These are phyloP conservation scores for Aspidiotus rigidus DNA, from an alignment of 2,888 invertebrate species.

Conservation along the genomic window DNA sequence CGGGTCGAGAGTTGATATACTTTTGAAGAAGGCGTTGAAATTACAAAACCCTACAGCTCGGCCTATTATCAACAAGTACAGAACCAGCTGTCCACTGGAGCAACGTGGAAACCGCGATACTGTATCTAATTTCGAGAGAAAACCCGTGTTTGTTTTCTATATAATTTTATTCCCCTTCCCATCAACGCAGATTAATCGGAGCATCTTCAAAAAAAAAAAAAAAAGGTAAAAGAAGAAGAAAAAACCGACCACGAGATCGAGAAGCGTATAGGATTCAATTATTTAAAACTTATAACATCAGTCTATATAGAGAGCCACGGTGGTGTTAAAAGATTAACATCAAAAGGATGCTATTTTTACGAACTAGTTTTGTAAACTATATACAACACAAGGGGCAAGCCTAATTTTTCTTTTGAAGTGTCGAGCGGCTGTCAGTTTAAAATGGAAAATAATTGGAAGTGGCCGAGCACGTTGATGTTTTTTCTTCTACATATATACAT, in stretches of 20 bases:
- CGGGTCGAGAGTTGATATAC: too few relatives aligned
- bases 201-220: background rate
- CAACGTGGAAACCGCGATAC: too few relatives aligned
- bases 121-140: too few relatives aligned
- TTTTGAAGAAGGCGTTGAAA: too few relatives aligned
- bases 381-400: conserved; percentile 13
- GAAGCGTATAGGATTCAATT: conserved; percentile 16
- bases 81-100: too few relatives aligned
- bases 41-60: too few relatives aligned
- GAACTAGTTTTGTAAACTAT: conserved; percentile 33
- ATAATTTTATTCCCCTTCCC: too few relatives aligned
- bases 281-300: conserved; percentile 8
- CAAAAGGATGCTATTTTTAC: conserved; percentile 32
- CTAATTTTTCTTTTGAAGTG: conserved; percentile 33
- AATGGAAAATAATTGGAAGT: conserved; percentile 33
- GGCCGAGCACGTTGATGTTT: conserved; percentile 32
- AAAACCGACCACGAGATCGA: too few relatives aligned
- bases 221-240: background rate
- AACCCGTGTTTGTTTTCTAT: too few relatives aligned
- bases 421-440: conserved; percentile 32
- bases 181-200: background rate
- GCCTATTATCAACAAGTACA: too few relatives aligned
- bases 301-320: conserved; percentile 15
- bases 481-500: conserved; percentile 9
- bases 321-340: conserved; percentile 32